Conservation (phyloP, 2,113 vertebrate species). For the Tiliqua scincoides region DNA sequence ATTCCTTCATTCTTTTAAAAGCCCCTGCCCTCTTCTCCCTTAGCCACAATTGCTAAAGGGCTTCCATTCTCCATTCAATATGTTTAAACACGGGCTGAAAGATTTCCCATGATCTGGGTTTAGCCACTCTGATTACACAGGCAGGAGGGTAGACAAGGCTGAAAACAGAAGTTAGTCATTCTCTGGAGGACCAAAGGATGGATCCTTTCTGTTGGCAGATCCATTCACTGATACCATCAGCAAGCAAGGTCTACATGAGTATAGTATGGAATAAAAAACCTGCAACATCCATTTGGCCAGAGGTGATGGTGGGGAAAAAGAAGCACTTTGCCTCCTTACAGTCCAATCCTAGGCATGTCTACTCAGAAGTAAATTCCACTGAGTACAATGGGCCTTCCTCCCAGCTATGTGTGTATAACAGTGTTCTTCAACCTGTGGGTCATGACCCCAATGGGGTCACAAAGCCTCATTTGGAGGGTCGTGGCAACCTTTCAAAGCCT, state of each 20-base stretch:
- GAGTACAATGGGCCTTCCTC: too few relatives aligned
- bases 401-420: too few relatives aligned
- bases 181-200: neutral
- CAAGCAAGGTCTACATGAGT: neutral
- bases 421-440: too few relatives aligned
- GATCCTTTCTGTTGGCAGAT: neutral
- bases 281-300: too few relatives aligned
- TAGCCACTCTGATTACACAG: neutral
- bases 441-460: too few relatives aligned
- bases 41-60: neutral
- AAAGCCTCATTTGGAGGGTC: too few relatives aligned
- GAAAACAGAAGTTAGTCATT: neutral
- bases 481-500: too few relatives aligned
- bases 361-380: too few relatives aligned
- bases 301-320: too few relatives aligned
- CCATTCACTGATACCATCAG: neutral
- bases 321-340: too few relatives aligned
- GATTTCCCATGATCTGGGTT: neutral
- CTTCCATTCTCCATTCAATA: neutral
- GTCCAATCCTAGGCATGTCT: too few relatives aligned
- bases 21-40: neutral
- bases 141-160: neutral
- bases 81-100: neutral
- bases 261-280: too few relatives aligned
- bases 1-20: neutral